phyloP scores from a whole-genome alignment of 2,113 vertebrate genomes.

The Entomyzon cyanotis region DNA sequence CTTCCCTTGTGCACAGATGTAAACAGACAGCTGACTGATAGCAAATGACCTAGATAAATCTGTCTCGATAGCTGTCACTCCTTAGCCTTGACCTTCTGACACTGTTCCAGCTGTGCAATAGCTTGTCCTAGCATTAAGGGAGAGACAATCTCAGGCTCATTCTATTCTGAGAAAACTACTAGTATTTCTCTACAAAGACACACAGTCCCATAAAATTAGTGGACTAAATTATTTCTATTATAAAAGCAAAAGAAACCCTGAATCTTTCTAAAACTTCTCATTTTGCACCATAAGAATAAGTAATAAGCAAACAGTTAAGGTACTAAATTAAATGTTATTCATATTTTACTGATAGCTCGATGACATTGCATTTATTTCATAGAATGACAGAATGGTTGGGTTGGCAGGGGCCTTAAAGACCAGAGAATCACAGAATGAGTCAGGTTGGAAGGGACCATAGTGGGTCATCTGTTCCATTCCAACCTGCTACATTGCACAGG shows the following conservation, averaged over 20 bases:
- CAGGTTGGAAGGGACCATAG: neutral
- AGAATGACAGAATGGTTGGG: neutral
- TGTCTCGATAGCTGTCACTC: neutral
- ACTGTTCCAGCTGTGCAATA: constrained; percentile 43
- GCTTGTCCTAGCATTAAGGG: neutral
- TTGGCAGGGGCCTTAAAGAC: neutral
- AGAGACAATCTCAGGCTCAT: neutral
- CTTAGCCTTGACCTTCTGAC: constrained; percentile 31
- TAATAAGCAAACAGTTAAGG: neutral
- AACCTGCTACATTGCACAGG: neutral
- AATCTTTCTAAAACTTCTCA: neutral
- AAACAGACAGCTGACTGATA: neutral
- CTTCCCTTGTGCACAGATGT: neutral
- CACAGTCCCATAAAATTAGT: neutral
- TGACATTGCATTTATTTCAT: neutral
- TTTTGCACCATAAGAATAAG: neutral
- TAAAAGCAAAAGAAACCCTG: neutral
- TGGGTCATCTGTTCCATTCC: neutral
- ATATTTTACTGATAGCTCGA: neutral
- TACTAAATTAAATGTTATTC: neutral
- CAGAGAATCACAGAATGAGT: neutral
- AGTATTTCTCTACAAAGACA: neutral
- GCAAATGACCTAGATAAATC: constrained; percentile 25
- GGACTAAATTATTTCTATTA: neutral
- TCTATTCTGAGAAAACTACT: neutral